Conservation (phyloP, 2,888 invertebrate genomes). For the Andrena chrysosceles region DNA sequence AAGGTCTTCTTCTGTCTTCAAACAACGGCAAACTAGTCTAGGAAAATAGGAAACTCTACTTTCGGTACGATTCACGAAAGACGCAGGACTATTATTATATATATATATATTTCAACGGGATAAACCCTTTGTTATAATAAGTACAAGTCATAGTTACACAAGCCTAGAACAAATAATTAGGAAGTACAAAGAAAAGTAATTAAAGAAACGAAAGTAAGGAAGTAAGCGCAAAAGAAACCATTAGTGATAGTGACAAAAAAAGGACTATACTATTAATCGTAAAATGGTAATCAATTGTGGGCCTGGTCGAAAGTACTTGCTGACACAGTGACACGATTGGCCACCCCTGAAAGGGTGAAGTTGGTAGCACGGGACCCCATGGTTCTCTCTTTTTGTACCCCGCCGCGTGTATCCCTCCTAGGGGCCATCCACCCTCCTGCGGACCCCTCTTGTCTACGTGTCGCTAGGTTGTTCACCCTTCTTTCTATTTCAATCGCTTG, state of each 20-base stretch:
- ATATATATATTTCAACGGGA: no score
- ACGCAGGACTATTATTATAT: no score
- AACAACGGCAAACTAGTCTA: no score
- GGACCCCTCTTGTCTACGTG: slow-evolving; percentile 57
- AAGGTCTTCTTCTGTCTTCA: not conserved
- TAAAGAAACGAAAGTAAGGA: no score
- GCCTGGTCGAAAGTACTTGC: slow-evolving; percentile 25
- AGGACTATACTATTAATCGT: slow-evolving; percentile 8
- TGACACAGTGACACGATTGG: slow-evolving; percentile 83
- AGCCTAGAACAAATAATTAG: no score
- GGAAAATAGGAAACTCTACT: not conserved
- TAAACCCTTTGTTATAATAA: no score
- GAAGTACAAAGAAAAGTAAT: no score
- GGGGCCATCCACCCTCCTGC: slow-evolving; percentile 48
- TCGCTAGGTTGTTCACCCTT: slow-evolving; percentile 68
- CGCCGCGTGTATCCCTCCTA: slow-evolving; percentile 19
- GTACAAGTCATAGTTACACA: no score
- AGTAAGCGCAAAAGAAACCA: no score
- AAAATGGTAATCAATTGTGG: slow-evolving; percentile 33
- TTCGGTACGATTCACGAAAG: not conserved
- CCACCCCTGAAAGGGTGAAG: slow-evolving; percentile 68
- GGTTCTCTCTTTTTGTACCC: slow-evolving; percentile 47
- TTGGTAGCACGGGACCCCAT: slow-evolving; percentile 46
- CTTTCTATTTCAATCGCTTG: slow-evolving; percentile 66
- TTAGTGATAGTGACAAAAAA: no score